phyloP scores from a whole-genome alignment of 2,113 vertebrate genomes.

The Eira barbara region DNA sequence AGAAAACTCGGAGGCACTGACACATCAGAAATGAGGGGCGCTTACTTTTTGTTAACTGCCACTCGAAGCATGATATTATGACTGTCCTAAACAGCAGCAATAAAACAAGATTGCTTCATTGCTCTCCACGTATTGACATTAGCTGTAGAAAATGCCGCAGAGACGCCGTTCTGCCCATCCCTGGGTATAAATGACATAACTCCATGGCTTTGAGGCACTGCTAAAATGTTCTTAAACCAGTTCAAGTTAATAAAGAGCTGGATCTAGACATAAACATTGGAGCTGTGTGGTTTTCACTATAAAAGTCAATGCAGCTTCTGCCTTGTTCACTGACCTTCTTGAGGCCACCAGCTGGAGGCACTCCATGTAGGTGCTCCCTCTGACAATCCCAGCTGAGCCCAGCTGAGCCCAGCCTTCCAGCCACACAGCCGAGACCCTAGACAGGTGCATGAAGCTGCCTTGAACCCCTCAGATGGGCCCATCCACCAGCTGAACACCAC shows the following conservation, averaged over 20 bases:
- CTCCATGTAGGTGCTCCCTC: not conserved
- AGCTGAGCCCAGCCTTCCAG: not conserved
- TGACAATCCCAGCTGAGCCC: not conserved
- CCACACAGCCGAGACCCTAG: not conserved
- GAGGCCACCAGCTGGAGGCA: not conserved
- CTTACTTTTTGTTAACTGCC: not conserved
- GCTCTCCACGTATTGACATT: not conserved
- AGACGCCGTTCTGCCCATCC: fast-evolving
- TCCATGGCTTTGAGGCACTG: not conserved
- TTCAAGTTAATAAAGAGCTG: slow-evolving; percentile 48
- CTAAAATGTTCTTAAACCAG: not conserved
- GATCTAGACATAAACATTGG: not conserved
- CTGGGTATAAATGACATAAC: not conserved
- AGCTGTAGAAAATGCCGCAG: fast-evolving
- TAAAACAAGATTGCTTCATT: too few relatives aligned
- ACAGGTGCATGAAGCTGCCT: not conserved
- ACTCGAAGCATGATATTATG: not conserved
- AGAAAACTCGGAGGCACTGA: not conserved
- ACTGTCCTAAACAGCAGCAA: not conserved
- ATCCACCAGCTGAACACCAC: not conserved
- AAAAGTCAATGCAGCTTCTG: not conserved
- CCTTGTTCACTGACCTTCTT: not conserved
- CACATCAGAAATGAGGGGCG: not conserved
- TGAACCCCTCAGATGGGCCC: not conserved
- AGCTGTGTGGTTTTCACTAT: not conserved